Evolutionary conservation across 2,113 vertebrate genomes (phyloP), one percentile per base, ranked within the genome.

Genomic region (Chunga burmeisteri): DNA sequence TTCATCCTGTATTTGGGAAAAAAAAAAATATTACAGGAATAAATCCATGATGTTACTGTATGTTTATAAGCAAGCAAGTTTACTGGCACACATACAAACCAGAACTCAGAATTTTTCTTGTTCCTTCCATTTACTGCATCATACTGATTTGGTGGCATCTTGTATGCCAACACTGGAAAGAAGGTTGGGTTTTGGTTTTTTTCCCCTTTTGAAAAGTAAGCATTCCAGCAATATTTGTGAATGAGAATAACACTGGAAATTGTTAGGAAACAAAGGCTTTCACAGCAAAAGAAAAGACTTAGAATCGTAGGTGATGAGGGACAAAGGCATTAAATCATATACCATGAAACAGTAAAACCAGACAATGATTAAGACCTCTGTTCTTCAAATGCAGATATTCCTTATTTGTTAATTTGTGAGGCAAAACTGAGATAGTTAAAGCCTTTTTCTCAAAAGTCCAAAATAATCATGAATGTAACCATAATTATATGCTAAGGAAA

Each of bases 1-100:
- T 29, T 98, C 98, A 67, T 99, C 99, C 99, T 99, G 81, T 27
- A 63, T 44, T 25, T 74, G 13, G 29, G 10, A 4, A 5, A 42
- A 38, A 4, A 72, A 38, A 42, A 7, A 34, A 61, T 3, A 47
- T 44, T 30, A 46, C 11, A 34, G 7, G 15, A 93, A 11, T 32
- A 68, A 81, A 83, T 46, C 40, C 36, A 46, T 12, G 7, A 17
- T 13, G 12, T 8, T 18, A 13, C 25, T 44, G 5, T 11, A 13
- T 13, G 8, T 38, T 38, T 42, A 26, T 25, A 50, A 80, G 22
- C 16, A 87, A 56, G 20, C 29, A 65, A 70, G 25, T 62, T 62
- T 9, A 62, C 15, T 66, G 16, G 38, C 10, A 86, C 49, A 66
- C 11, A 65, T 5, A 20, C 8, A 78, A 81, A 44, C 0, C 22